phyloP scores from a whole-genome alignment of 2,888 invertebrate species.

The Mallateleia sp. region DNA sequence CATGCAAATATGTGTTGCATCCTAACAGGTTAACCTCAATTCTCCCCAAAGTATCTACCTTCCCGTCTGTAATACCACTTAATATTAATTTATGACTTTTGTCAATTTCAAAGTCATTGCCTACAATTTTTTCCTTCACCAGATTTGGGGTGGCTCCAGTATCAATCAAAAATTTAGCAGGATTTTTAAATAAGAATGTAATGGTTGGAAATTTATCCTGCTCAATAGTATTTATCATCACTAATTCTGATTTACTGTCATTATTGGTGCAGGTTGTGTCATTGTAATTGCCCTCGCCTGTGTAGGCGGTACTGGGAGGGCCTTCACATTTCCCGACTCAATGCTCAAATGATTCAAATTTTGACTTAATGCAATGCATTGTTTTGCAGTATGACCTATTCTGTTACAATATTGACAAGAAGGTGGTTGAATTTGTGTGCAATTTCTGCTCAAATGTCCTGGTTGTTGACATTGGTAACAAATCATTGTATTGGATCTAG shows the following conservation, averaged over 20 bases:
- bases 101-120: too few relatives aligned
- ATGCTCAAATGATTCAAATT: neutral
- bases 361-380: neutral
- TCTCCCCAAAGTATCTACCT: constrained; percentile 21
- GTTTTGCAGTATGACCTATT: too few relatives aligned
- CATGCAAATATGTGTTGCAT: neutral
- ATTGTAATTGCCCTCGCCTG: neutral
- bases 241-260: too few relatives aligned
- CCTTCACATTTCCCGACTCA: neutral
- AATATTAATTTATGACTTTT: too few relatives aligned
- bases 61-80: too few relatives aligned
- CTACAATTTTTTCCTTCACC: constrained; percentile 8
- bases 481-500: neutral
- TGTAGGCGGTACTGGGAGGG: too few relatives aligned
- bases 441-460: too few relatives aligned
- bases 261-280: too few relatives aligned
- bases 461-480: too few relatives aligned
- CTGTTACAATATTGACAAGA: neutral
- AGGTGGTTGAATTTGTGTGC: too few relatives aligned
- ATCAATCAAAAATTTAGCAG: constrained; percentile 13
- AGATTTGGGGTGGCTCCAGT: constrained; percentile 4
- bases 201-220: neutral
- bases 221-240: neutral
- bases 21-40: constrained; percentile 3
- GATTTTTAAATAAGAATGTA: constrained; percentile 1